Base-by-base conservation (phyloP, 2,797 vertebrate genomes). In the Valencia hispanica region DNA sequence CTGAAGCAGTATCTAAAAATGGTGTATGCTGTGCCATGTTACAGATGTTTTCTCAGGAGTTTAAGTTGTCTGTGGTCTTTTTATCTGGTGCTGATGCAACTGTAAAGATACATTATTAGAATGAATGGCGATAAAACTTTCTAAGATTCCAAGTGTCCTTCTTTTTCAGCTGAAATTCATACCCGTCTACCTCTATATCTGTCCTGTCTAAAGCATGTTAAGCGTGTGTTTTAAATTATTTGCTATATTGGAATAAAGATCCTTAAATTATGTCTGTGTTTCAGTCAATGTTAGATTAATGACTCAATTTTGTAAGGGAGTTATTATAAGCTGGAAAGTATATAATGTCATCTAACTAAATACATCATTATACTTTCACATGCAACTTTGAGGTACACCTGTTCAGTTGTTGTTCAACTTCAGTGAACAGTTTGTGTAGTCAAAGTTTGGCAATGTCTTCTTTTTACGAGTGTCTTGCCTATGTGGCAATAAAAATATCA, bases 121-220 rank as follows among this genome's bases (percentile, higher is more conserved):
- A 70, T 75, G 20, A 36, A 63, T 53, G 80, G 66, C 30, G 27
- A 68, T 63, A 73, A 0, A 78, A 82, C 69, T 72, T 84, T 85
- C 85, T 43, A 61, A 77, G 30, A 18, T 66, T 11, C 36, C 18
- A 78, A 74, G 68, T 83, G 61, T 63, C 68, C 18, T 74, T 39
- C 6, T 18, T 70, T 50, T 3, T 39, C n/a, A 50, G 17, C 22
- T 25, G 71, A 53, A n/a, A 45, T 61, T n/a, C n/a, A 41, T 30
- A 41, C 47, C 50, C 5, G 2, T 53, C 45, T 66, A 74, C 34
- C 59, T 53, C 45, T 39, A n/a, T 43, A 68, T 39, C 9, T 22
- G 1, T 25, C 11, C 4, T 65, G 6, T 68, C 5, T 68, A n/a
- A 68, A 68, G 36, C 63, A 41, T 66, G 20, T 66, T 14, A 63